These are phyloP conservation scores for Leptatherina wallacei DNA, from an alignment of 2,797 vertebrate species.

Conservation along the genomic window DNA sequence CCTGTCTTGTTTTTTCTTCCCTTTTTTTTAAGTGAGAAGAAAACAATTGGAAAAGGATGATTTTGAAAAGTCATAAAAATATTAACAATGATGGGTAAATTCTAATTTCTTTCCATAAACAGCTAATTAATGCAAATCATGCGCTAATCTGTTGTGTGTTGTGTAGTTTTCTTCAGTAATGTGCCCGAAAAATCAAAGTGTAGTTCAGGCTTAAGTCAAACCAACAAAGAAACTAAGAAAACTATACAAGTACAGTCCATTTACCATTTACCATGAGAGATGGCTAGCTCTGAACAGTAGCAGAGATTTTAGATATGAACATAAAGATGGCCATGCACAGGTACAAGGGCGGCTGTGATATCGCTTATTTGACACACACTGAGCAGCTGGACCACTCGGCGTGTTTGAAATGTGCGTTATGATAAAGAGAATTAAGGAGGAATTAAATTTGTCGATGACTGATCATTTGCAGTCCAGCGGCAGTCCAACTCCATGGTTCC, in stretches of 20 bases:
- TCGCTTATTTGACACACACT: conserved; percentile 42
- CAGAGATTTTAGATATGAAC: not conserved
- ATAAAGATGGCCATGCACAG: conserved; percentile 6
- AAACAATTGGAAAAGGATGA: conserved; percentile 7
- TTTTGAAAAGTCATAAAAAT: conserved; percentile 18
- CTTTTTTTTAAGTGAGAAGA: not conserved
- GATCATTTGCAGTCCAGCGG: conserved; percentile 37
- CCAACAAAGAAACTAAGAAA: not conserved
- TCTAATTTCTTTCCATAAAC: not conserved
- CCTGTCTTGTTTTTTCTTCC: conserved; percentile 40
- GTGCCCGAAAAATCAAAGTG: not conserved
- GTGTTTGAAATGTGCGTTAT: conserved; percentile 13
- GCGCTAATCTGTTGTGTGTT: not conserved
- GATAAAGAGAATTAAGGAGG: conserved; percentile 35
- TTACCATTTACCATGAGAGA: too few relatives aligned
- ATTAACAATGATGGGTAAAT: not conserved
- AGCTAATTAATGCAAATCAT: not conserved
- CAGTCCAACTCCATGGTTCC: conserved; percentile 37
- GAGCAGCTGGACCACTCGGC: conserved; percentile 51
- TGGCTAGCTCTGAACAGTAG: not conserved
- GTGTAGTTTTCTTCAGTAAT: not conserved
- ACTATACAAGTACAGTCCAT: too few relatives aligned
- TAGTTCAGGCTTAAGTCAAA: not conserved
- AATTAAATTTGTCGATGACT: conserved; percentile 50
- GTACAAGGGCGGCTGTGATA: conserved; percentile 31